Evolutionary conservation across 2,113 vertebrate genomes (phyloP).

Genomic region (Rhinolophus ferrumequinum): DNA sequence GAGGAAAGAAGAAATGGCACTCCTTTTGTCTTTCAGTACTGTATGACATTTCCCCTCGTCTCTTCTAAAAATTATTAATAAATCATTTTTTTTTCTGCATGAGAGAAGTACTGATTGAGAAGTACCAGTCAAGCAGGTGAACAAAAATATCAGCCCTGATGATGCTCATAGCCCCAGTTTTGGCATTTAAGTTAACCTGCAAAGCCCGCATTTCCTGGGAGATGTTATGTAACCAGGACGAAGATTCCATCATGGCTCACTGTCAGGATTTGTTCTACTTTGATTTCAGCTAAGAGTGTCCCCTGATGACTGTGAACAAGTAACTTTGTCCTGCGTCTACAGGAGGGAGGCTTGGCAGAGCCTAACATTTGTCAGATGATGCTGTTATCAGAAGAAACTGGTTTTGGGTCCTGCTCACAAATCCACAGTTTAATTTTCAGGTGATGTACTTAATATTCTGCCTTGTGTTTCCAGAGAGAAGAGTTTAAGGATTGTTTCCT

Average conservation of each 20-base stretch:
- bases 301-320: constrained; percentile 74
- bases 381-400: constrained; percentile 65
- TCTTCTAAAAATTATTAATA: constrained; percentile 57
- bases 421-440: constrained; percentile 31
- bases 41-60: neutral
- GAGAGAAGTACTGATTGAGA: constrained; percentile 72
- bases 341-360: constrained; percentile 55
- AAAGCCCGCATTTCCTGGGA: constrained; percentile 72
- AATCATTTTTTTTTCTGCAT: constrained; percentile 72
- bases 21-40: neutral
- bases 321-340: constrained; percentile 76
- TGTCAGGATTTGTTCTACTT: constrained; percentile 71
- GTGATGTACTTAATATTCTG: constrained; percentile 43
- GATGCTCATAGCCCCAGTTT: constrained; percentile 70
- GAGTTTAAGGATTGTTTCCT: constrained; percentile 7
- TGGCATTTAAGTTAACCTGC: constrained; percentile 73
- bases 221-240: constrained; percentile 73
- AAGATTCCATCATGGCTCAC: neutral
- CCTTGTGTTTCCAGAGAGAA: constrained; percentile 57
- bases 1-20: neutral
- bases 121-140: constrained; percentile 76
- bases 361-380: constrained; percentile 74
- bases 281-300: constrained; percentile 51
- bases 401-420: constrained; percentile 78
- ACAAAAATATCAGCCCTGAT: constrained; percentile 82